Base-by-base conservation (phyloP, 2,113 vertebrate genomes). In the Thymallus thymallus region DNA sequence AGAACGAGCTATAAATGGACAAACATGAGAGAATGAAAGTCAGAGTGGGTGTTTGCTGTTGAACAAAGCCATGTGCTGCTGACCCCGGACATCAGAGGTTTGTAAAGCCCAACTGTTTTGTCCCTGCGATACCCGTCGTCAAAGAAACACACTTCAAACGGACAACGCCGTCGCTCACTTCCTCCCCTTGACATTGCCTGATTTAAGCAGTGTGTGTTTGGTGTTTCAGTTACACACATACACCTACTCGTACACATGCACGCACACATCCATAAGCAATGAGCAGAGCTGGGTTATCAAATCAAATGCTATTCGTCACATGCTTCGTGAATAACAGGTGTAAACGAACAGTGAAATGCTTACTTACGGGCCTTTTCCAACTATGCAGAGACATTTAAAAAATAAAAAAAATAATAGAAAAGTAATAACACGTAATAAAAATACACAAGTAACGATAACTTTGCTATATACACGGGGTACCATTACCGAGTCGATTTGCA, bases 121-220 rank as follows among this genome's bases (percentile, higher is more conserved):
- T 24, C 10, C 22, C 46, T 16, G 16, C 4, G 4, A 16, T 51
- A 3, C 46, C 16, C 12, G 5, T 60, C 6, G 56, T 62, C 23
- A 62, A 77, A 72, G 41, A 76, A 80, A 78, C 46, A 26, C 56
- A 55, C 69, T 76, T 82, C 73, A 82, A 75, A 81, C 18, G 69
- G 76, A 71, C 65, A 82, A 51, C 16, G 14, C 48, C 16, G 13
- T 51, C 46, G 64, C 65, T 46, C 71, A 76, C 73, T 79, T 82
- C 78, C 82, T 69, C 76, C 76, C 26, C 51, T 41, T 60, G 56
- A n/a, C 18, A 63, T 41, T 66, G 61, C 55, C 56, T 60, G 56
- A 60, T 60, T 60, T 9, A 60, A 60, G 16, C 6, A 3, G 56
- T 75, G 67, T 82, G 68, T 78, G 48, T 78, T 60, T 51, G 48